phyloP scores from a whole-genome alignment of 2,888 invertebrate species.

The Melinaea menophilus region DNA sequence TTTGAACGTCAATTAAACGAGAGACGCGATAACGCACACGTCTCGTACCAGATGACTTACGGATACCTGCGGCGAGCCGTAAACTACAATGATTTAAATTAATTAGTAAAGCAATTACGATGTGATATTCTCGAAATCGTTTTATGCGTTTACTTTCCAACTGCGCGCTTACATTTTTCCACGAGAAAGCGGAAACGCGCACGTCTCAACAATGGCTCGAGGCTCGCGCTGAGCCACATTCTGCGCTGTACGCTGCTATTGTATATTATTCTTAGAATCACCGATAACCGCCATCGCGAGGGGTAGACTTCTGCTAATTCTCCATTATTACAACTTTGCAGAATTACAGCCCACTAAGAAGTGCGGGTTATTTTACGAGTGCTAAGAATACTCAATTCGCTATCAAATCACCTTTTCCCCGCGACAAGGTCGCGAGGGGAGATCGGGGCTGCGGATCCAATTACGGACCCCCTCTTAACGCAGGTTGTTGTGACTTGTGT shows the following conservation, averaged over 20 bases:
- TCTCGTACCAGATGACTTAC: slow-evolving; percentile 9
- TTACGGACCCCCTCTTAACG: slow-evolving; percentile 48
- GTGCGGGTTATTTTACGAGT: slow-evolving; percentile 9
- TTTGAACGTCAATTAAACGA: slow-evolving; percentile 4
- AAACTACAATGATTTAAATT: slow-evolving; percentile 28
- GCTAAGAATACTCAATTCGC: slow-evolving; percentile 15
- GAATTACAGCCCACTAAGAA: slow-evolving; percentile 1
- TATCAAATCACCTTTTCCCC: slow-evolving; percentile 21
- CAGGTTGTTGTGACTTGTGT: slow-evolving; percentile 31
- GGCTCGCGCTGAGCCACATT: slow-evolving; percentile 66
- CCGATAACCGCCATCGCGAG: slow-evolving; percentile 39
- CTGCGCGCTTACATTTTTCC: slow-evolving; percentile 72
- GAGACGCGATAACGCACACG: slow-evolving; percentile 1
- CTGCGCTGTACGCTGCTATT: slow-evolving; percentile 54
- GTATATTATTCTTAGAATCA: slow-evolving; percentile 66
- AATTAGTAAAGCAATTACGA: slow-evolving; percentile 35
- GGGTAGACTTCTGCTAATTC: slow-evolving; percentile 21
- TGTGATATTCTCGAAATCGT: slow-evolving; percentile 43
- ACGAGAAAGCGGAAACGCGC: slow-evolving; percentile 76
- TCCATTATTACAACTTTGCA: slow-evolving; percentile 20
- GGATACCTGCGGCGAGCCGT: slow-evolving; percentile 8
- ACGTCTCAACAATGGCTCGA: slow-evolving; percentile 67
- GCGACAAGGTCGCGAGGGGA: slow-evolving; percentile 26
- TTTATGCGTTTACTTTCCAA: slow-evolving; percentile 65
- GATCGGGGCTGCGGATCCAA: slow-evolving; percentile 60